Conservation (phyloP, 2,797 vertebrate genomes). For the Eospalax fontanierii region DNA sequence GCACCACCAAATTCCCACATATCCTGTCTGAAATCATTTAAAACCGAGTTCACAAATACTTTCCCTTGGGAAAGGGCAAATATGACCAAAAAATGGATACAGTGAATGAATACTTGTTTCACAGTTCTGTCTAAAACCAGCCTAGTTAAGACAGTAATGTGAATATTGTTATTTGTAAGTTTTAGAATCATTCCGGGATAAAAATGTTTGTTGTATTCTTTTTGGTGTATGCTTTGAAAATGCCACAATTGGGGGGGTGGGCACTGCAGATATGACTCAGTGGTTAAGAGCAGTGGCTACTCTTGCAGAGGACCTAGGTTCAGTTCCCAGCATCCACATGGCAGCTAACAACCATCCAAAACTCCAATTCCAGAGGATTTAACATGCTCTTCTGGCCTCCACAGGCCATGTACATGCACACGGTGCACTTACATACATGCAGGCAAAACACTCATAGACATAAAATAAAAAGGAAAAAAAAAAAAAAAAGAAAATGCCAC, state of each 20-base stretch:
- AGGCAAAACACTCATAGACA: too few relatives aligned
- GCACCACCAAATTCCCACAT: background rate
- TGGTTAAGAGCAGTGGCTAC: background rate
- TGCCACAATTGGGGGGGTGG: background rate
- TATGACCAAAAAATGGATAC: background rate
- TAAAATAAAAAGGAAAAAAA: background rate
- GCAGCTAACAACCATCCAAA: too few relatives aligned
- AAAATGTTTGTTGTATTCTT: background rate
- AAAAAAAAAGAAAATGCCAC: background rate
- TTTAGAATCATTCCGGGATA: slow-evolving; percentile 1
- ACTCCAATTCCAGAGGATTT: too few relatives aligned
- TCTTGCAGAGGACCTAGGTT: too few relatives aligned
- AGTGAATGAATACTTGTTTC: background rate
- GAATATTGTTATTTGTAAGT: background rate
- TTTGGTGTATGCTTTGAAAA: background rate
- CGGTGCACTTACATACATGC: too few relatives aligned
- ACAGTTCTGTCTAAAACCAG: slow-evolving; percentile 9
- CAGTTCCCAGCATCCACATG: too few relatives aligned
- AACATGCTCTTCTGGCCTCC: too few relatives aligned
- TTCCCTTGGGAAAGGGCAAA: background rate
- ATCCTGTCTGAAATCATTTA: background rate
- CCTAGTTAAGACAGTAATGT: background rate
- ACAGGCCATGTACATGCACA: too few relatives aligned
- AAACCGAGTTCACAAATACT: slow-evolving; percentile 18
- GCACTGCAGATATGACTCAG: too few relatives aligned